Evolutionary conservation across 2,113 vertebrate genomes (phyloP), one percentile per base, ranked within the genome.

Genomic region (Rhynchopsitta pachyrhyncha): DNA sequence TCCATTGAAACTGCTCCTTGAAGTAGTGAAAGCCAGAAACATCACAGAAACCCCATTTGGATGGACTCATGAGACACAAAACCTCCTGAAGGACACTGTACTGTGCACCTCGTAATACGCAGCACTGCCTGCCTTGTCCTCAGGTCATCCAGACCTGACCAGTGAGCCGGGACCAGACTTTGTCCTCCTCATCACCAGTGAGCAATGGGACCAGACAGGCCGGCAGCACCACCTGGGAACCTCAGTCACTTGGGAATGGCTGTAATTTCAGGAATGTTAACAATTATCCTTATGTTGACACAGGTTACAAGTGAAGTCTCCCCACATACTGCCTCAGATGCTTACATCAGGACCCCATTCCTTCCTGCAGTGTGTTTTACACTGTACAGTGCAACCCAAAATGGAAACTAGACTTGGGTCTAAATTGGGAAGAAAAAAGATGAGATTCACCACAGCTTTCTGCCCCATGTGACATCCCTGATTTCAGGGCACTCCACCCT

Each of bases 101-200:
- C 17, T 0, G 0, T 5, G 22, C 13, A n/a, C 25, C 46, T 85
- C 18, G 0, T 6, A 59, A 39, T 52, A 68, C 1, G 1, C 9
- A 42, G 57, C 1, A 0, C 19, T 50, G 49, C 59, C 23, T 55
- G 49, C 59, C 64, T 53, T 53, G 75, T 59, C 31, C 86, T 81
- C 77, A 22, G 64, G 62, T 28, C 81, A 82, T 16, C 23, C 62
- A 64, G 81, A 41, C 28, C n/a, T 15, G 35, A 44, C 9, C 57
- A 49, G 7, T 2, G 17, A 71, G 60, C 69, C 67, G n/a, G 3
- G 55, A 71, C 46, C 50, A 91, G 67, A 22, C 59, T 27, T 71
- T 19, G 37, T 82, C 55, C 77, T 69, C 47, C 49, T 35, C 66
- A n/a, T 33, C 86, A 53, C 10, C 11, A 6, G 25, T 1, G 1